A percentile compares a stretch with the other conserved stretches of the same genome.
These are phyloP conservation scores for Protophormia terraenovae DNA, from an alignment of 2,888 invertebrate species.

Conservation along the genomic window DNA sequence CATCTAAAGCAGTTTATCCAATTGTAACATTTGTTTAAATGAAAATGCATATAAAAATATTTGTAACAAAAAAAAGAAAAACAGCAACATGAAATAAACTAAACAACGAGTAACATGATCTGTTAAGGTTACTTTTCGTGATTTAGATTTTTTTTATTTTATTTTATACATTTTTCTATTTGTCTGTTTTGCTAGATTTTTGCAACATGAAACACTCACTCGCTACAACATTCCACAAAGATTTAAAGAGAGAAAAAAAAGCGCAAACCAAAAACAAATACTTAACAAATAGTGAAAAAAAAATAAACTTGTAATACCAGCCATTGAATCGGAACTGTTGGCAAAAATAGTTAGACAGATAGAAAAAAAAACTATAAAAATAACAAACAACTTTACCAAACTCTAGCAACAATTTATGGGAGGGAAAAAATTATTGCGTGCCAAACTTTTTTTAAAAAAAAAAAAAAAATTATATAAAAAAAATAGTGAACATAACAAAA, in stretches of 20 bases:
- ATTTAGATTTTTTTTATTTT: slow-evolving; percentile 44
- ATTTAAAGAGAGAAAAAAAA: slow-evolving; percentile 12
- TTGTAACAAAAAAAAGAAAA: neutral
- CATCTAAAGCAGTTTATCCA: neutral
- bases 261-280: slow-evolving; percentile 35
- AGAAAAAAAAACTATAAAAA: slow-evolving; percentile 26
- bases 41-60: slow-evolving; percentile 14
- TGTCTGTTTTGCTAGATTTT: slow-evolving; percentile 1
- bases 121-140: slow-evolving; percentile 66
- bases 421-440: slow-evolving; percentile 56
- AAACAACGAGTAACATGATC: slow-evolving; percentile 59
- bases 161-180: slow-evolving; percentile 3
- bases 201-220: slow-evolving; percentile 63
- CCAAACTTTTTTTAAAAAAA: slow-evolving; percentile 38
- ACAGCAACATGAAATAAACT: slow-evolving; percentile 37
- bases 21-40: slow-evolving; percentile 5
- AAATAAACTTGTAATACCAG: slow-evolving; percentile 31
- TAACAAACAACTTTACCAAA: slow-evolving; percentile 39
- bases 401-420: slow-evolving; percentile 46
- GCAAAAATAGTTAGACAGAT: neutral
- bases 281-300: slow-evolving; percentile 50
- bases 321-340: slow-evolving; percentile 57
- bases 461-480: neutral
- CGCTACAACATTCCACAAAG: slow-evolving; percentile 49
- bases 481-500: slow-evolving; percentile 3